phyloP scores from a whole-genome alignment of 2,888 invertebrate genomes.

The Andrena bicolor region DNA sequence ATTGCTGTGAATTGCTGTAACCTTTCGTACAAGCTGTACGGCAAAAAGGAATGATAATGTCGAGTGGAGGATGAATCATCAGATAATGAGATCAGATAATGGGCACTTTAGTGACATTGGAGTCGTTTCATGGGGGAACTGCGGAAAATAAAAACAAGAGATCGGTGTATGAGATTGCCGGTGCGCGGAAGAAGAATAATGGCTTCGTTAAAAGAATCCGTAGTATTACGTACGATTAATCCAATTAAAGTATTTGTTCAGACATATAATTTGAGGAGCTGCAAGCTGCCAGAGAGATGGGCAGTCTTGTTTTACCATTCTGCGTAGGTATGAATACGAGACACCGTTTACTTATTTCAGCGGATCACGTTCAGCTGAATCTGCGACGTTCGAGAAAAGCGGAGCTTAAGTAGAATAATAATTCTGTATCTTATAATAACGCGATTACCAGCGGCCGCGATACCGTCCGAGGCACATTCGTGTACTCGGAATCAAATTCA shows the following conservation, averaged over 20 bases:
- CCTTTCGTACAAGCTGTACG: background rate
- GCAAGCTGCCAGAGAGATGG: background rate
- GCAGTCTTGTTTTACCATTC: background rate
- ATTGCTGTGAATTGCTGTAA: background rate
- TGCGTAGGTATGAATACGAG: background rate
- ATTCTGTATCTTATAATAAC: constrained; percentile 48
- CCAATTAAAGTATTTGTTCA: background rate
- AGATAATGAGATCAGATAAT: constrained; percentile 29
- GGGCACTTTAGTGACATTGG: constrained; percentile 12
- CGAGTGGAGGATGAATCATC: constrained; percentile 24
- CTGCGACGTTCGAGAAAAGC: background rate
- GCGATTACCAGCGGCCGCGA: constrained; percentile 39
- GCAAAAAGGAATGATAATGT: constrained; percentile 24
- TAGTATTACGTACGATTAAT: background rate
- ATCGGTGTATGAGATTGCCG: background rate
- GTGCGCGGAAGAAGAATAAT: background rate
- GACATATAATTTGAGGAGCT: background rate
- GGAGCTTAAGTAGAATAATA: constrained; percentile 43
- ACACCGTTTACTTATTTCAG: background rate
- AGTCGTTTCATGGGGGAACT: constrained; percentile 7
- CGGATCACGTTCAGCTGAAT: background rate
- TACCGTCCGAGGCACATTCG: constrained; percentile 52
- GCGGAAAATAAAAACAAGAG: constrained; percentile 13
- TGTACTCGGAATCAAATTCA: constrained; percentile 60
- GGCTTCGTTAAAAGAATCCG: background rate